phyloP scores from a whole-genome alignment of 2,113 vertebrate species.

The Hystrix cristata region DNA sequence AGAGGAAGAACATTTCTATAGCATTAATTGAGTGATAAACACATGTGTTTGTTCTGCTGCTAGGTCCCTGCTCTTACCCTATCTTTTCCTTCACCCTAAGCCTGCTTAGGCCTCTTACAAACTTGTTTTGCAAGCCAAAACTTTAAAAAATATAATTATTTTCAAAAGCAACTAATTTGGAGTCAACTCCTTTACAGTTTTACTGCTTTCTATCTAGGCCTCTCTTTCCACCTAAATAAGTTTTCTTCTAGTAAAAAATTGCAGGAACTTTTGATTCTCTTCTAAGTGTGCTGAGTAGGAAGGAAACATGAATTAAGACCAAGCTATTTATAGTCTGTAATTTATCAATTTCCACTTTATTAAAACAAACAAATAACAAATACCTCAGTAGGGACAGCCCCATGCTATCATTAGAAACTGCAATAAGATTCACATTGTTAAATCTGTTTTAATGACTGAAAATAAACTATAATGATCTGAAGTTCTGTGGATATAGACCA shows the following conservation, averaged over 20 bases:
- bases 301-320: not conserved
- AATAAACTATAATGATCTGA: not conserved
- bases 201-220: not conserved
- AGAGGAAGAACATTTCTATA: not conserved
- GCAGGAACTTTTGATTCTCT: not conserved
- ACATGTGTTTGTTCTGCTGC: not conserved
- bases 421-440: not conserved
- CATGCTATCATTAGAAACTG: not conserved
- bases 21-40: not conserved
- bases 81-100: not conserved
- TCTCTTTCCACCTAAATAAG: slow-evolving; percentile 17
- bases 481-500: not conserved
- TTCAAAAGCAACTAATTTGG: slow-evolving; percentile 45
- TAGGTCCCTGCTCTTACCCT: not conserved
- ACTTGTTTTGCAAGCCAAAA: not conserved
- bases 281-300: not conserved
- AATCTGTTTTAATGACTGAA: not conserved
- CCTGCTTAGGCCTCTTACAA: not conserved
- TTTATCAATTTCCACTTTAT: not conserved
- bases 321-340: not conserved
- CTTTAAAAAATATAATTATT: not conserved
- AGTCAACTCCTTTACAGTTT: not conserved
- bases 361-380: not conserved
- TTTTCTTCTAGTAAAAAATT: not conserved
- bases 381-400: not conserved